phyloP scores from a whole-genome alignment of 2,113 vertebrate species.

The Pseudorectes ferrugineus region DNA sequence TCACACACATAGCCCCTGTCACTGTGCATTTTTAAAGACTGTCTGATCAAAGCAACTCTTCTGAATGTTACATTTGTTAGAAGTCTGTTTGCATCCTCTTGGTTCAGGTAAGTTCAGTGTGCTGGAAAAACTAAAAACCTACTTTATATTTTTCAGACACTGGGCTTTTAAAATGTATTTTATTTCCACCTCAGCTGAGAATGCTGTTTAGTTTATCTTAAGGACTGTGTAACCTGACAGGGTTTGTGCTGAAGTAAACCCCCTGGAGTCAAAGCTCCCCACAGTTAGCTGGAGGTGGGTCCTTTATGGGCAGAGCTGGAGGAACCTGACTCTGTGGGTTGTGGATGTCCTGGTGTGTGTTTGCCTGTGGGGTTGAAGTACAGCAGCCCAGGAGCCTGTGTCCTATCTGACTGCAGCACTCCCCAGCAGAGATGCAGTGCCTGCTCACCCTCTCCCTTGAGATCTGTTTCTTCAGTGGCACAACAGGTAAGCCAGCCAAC shows the following conservation, averaged over 20 bases:
- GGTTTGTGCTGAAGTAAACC: background rate
- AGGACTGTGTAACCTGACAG: background rate
- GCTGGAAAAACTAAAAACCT: background rate
- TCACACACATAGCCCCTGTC: background rate
- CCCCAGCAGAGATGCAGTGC: background rate
- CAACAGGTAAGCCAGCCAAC: background rate
- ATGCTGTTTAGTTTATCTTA: background rate
- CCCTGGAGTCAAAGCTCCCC: background rate
- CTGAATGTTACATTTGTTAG: background rate
- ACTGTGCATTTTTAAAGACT: background rate
- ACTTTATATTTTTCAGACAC: background rate
- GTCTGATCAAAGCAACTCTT: background rate
- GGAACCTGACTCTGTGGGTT: rapidly evolving
- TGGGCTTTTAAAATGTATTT: rapidly evolving
- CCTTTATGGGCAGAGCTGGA: background rate
- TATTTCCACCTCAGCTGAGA: background rate
- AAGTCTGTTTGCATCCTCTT: background rate
- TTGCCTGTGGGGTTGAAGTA: background rate
- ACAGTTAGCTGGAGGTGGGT: rapidly evolving
- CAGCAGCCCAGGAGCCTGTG: background rate
- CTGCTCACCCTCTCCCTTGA: background rate
- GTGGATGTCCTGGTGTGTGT: background rate
- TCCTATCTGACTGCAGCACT: background rate
- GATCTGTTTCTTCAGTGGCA: background rate
- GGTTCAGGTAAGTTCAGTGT: background rate